Conservation (phyloP, 2,113 vertebrate genomes). For the Phoxinus phoxinus region DNA sequence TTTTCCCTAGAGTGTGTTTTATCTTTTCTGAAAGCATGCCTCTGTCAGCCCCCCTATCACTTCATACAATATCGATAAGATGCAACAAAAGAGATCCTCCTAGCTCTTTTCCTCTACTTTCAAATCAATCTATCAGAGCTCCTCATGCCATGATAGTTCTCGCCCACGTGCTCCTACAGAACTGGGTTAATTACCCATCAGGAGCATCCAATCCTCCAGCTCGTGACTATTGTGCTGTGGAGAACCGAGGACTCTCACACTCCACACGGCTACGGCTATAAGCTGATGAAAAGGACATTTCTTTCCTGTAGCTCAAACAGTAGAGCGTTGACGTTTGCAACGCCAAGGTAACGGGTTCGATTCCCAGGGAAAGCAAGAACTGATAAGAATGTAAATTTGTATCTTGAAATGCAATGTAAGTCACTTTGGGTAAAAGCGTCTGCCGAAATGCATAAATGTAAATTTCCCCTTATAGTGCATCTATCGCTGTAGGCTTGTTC, state of each 20-base stretch:
- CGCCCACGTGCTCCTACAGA: not conserved
- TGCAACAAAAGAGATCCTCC: not conserved
- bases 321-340: too few relatives aligned
- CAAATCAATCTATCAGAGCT: not conserved
- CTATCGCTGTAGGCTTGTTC: constrained; percentile 21
- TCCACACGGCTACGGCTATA: too few relatives aligned
- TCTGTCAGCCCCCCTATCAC: not conserved
- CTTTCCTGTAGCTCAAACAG: too few relatives aligned
- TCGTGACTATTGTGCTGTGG: not conserved
- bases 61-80: constrained; percentile 4
- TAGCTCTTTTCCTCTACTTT: constrained; percentile 12
- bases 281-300: not conserved
- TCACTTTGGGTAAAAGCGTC: too few relatives aligned
- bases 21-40: not conserved
- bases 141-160: not conserved
- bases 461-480: not conserved
- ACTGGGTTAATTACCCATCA: constrained; percentile 28
- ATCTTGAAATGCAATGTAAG: too few relatives aligned
- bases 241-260: not conserved
- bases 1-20: not conserved
- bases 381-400: too few relatives aligned
- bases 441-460: too few relatives aligned
- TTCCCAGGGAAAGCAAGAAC: too few relatives aligned
- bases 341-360: too few relatives aligned
- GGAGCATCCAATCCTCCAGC: not conserved